phyloP scores from a whole-genome alignment of 1,140 invertebrate genomes.

The Epicauta chinensis region DNA sequence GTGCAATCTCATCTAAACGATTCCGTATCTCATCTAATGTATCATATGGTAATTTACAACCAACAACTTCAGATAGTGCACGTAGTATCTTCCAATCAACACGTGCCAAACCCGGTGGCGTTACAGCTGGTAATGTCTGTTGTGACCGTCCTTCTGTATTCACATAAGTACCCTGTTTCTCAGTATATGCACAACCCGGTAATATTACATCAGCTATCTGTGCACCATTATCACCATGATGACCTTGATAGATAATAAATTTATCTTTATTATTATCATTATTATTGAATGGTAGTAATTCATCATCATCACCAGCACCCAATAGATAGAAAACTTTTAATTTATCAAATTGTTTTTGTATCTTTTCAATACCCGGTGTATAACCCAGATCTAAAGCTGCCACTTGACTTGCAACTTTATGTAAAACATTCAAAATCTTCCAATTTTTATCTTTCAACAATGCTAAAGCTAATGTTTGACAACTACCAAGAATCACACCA shows the following conservation, averaged over 20 bases:
- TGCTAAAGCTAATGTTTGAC: conserved; percentile 61
- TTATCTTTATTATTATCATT: conserved; percentile 71
- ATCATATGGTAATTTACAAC: conserved; percentile 83
- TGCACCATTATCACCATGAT: conserved; percentile 94
- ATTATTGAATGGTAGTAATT: conserved; percentile 52
- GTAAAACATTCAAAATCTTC: conserved; percentile 85
- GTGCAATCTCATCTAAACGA: conserved; percentile 79
- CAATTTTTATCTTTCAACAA: conserved; percentile 43
- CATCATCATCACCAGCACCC: conserved; percentile 79
- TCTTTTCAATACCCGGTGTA: conserved; percentile 63
- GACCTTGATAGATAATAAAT: conserved; percentile 93
- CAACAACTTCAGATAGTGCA: conserved; percentile 69
- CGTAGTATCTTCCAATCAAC: conserved; percentile 98
- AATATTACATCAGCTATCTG: conserved; percentile 88
- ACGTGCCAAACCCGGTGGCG: conserved; percentile 87
- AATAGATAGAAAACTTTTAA: conserved; percentile 81
- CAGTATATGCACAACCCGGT: conserved; percentile 97
- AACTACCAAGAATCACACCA: conserved; percentile 65
- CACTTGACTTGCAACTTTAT: conserved; percentile 84
- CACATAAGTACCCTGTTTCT: conserved; percentile 94
- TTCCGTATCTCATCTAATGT: conserved; percentile 75
- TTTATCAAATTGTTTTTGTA: conserved; percentile 54
- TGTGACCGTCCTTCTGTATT: conserved; percentile 98
- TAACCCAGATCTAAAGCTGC: conserved; percentile 96
- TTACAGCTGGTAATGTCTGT: conserved; percentile 83